Percentiles rank a stretch among this genome's conserved stretches.
Evolutionary conservation across 2,113 vertebrate genomes (phyloP).

Genomic region (Deroptyus accipitrinus): DNA sequence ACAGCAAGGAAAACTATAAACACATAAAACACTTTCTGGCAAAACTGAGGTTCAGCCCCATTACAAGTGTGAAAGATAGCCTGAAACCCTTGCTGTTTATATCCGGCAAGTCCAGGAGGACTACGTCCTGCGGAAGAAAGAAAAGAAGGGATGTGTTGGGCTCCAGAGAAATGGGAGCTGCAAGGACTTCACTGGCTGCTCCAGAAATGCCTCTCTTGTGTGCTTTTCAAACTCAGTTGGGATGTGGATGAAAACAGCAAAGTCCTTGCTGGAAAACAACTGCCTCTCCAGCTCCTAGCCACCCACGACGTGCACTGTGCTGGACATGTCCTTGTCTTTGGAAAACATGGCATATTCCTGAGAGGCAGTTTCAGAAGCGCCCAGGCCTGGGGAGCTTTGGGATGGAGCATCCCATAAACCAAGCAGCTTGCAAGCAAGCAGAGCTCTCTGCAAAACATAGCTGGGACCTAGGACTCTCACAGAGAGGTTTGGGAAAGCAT

Average conservation of each 20-base stretch:
- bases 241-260: neutral
- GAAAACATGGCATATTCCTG: neutral
- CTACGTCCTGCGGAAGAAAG: neutral
- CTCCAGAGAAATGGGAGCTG: neutral
- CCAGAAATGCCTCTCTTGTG: neutral
- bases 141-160: neutral
- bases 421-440: neutral
- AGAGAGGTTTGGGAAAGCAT: neutral
- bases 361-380: neutral
- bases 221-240: neutral
- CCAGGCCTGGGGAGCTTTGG: neutral
- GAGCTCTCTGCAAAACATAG: neutral
- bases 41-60: conserved; percentile 17
- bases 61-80: neutral
- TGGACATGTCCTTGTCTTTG: neutral
- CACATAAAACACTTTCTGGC: neutral
- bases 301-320: neutral
- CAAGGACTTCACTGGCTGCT: neutral
- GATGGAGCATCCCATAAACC: neutral
- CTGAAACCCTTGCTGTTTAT: neutral
- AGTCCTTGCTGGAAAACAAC: conserved; percentile 13
- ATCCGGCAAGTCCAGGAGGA: neutral
- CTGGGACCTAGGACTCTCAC: neutral
- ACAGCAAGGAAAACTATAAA: neutral
- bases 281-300: neutral